Conservation (phyloP, 1,140 invertebrate species). For the Pogonomyrmex barbatus region DNA sequence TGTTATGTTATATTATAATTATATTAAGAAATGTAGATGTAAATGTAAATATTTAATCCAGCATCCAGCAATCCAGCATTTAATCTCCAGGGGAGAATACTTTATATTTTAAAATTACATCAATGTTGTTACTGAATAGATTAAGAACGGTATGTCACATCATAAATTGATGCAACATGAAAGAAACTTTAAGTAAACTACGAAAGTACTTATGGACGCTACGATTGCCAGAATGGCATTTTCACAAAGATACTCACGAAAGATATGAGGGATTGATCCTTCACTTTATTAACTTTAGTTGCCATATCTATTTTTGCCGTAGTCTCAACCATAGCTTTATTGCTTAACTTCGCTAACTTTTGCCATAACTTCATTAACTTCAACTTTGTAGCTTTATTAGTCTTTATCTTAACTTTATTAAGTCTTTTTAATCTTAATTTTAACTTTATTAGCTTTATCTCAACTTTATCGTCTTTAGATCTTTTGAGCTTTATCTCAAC, state of each 20-base stretch:
- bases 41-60: too few species aligned
- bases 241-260: neutral
- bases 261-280: neutral
- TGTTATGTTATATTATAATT: neutral
- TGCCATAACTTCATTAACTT: neutral
- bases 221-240: neutral
- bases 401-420: conserved; percentile 7
- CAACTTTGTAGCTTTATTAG: conserved; percentile 12
- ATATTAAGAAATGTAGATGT: neutral
- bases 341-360: neutral
- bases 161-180: neutral
- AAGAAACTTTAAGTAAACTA: neutral
- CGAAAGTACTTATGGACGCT: conserved; percentile 12
- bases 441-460: neutral
- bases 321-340: neutral
- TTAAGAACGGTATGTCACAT: neutral
- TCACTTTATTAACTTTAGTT: neutral
- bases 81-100: neutral
- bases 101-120: neutral
- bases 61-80: too few species aligned
- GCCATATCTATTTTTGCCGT: neutral
- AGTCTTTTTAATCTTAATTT: neutral
- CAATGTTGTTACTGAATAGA: neutral
- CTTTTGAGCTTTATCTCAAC: neutral
- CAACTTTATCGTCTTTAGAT: neutral